Evolutionary conservation across 2,113 vertebrate species (phyloP).

Genomic region (Tachysurus vachellii): DNA sequence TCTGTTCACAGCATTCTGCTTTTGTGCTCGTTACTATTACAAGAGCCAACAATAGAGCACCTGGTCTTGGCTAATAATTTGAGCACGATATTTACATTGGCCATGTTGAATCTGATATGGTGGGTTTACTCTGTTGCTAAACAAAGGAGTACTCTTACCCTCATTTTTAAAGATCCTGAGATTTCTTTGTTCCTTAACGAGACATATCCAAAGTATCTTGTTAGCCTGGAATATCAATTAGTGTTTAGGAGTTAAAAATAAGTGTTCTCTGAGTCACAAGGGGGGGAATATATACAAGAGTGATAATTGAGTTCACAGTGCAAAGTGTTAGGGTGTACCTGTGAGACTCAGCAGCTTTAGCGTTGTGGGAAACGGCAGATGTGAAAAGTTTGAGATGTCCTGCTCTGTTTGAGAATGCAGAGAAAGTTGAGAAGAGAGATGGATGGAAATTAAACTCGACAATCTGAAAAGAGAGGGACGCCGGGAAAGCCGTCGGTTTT

Average conservation of each 20-base stretch:
- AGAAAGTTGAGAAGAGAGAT: neutral
- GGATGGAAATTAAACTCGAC: neutral
- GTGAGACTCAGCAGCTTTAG: constrained; percentile 69
- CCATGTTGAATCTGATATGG: neutral
- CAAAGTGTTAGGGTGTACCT: constrained; percentile 70
- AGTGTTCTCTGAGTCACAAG: constrained; percentile 32
- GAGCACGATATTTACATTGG: constrained; percentile 26
- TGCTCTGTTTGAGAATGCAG: neutral
- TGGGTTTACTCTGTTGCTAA: neutral
- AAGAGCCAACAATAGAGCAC: neutral
- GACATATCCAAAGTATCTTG: constrained; percentile 16
- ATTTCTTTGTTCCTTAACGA: constrained; percentile 21
- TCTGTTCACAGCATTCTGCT: constrained; percentile 29
- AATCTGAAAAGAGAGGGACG: neutral
- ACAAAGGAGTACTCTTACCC: neutral
- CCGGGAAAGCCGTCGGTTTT: neutral
- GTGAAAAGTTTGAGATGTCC: constrained; percentile 35
- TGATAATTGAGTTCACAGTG: constrained; percentile 80
- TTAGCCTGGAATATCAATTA: constrained; percentile 52
- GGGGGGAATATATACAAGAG: constrained; percentile 28
- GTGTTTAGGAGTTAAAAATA: constrained; percentile 53
- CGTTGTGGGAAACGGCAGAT: constrained; percentile 43
- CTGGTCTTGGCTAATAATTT: neutral
- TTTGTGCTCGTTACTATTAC: neutral
- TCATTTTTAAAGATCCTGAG: neutral